Base-by-base conservation (phyloP, 2,888 invertebrate genomes). In the Lathronympha strigana region DNA sequence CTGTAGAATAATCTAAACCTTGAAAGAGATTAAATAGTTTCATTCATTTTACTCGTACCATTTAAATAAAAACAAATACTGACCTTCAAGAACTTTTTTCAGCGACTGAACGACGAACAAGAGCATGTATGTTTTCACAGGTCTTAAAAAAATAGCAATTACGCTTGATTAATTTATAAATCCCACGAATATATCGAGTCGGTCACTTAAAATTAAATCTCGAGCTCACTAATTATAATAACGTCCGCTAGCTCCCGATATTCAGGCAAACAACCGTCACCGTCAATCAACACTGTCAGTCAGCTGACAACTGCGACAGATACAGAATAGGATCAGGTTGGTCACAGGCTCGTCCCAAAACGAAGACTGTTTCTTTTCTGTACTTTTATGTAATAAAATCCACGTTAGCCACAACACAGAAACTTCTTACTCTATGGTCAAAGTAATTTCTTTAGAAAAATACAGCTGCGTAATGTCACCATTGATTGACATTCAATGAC, bases 271-370 rank as follows among this genome's bases (percentile, higher is more conserved):
- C 23, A 11, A 5, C n/a, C 3, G 3, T 21, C 53, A 51, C 5
- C 38, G 11, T 50, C 11, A 28, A 13, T 19, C 51, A 25, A 21
- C 17, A 15, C 45, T 45, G 53, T 60, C 64, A 60, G 53, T 60
- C 64, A 60, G 64, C 64, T 60, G 60, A 53, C 60, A 66, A 47
- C 36, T 53, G 51, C 13, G 45, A 55, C 25, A 40, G 50, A 40
- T 49, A 23, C 19, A 19, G 17, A 31, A 9, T 5, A 25, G 31
- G 1, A 31, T 8, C 6, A 6, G 4, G 13, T 13, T 11, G 1
- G 9, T 31, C 31, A 5, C 21, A n/a, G 49, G 25, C 25, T 49
- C 8, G 28, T 49, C 9, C 9, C 17, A 49, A 49, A n/a, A 49
- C 1, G 1, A 49, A 15, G 4, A n/a, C 8, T 3, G 3, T 4